A percentile compares a stretch with the other conserved stretches of the same genome.
phyloP scores from a whole-genome alignment of 2,797 vertebrate species.

The Gadopsis marmoratus region DNA sequence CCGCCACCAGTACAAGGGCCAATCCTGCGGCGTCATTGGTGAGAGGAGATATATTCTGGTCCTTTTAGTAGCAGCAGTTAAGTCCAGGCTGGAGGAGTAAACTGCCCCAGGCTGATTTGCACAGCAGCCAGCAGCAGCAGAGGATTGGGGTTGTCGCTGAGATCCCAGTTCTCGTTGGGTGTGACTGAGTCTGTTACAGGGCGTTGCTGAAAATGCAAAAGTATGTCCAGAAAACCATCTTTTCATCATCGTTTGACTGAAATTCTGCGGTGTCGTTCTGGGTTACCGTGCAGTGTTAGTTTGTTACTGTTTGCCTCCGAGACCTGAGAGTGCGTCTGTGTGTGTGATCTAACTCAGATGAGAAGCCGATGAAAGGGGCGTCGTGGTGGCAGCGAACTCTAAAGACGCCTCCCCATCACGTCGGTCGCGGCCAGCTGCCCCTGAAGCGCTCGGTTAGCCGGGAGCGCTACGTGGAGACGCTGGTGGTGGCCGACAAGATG shows the following conservation, averaged over 20 bases:
- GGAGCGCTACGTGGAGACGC: slow-evolving; percentile 97
- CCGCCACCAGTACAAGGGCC: slow-evolving; percentile 95
- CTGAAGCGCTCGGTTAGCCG: slow-evolving; percentile 95
- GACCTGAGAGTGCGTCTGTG: background rate
- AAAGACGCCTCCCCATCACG: slow-evolving; percentile 90
- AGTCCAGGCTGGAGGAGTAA: slow-evolving; percentile 39
- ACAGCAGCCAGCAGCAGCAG: slow-evolving; percentile 44
- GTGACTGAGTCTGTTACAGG: slow-evolving; percentile 57
- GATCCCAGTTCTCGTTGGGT: slow-evolving; percentile 52
- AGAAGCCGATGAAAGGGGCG: slow-evolving; percentile 93
- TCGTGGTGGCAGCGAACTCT: slow-evolving; percentile 94
- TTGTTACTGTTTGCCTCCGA: background rate
- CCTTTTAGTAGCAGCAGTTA: slow-evolving; percentile 24
- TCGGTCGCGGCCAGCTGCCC: slow-evolving; percentile 92
- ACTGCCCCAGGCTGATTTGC: slow-evolving; percentile 23
- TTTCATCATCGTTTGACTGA: slow-evolving; percentile 1
- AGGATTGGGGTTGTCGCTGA: slow-evolving; percentile 50
- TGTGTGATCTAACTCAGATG: slow-evolving; percentile 82
- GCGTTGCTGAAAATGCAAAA: slow-evolving; percentile 60
- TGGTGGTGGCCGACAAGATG: slow-evolving; percentile 99
- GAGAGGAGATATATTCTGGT: slow-evolving; percentile 65
- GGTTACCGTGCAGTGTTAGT: background rate
- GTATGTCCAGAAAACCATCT: slow-evolving; percentile 44
- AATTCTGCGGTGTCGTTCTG: background rate
- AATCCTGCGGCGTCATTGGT: slow-evolving; percentile 97